These are phyloP conservation scores for Parnassius apollo DNA, from an alignment of 2,888 invertebrate genomes.

Conservation along the genomic window DNA sequence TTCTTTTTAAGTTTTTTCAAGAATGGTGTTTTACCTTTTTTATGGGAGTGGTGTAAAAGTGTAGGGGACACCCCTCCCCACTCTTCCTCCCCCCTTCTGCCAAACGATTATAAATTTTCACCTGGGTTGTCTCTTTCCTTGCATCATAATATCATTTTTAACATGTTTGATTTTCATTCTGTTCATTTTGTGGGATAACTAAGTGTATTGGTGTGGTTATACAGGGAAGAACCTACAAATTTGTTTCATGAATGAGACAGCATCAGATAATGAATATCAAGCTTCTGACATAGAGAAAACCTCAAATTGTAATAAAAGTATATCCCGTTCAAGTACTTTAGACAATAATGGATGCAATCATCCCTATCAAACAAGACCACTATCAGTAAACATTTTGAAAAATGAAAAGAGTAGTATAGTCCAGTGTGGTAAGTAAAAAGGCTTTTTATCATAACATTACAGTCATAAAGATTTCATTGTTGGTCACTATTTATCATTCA, in stretches of 20 bases:
- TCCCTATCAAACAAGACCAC: slow-evolving; percentile 74
- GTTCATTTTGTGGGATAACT: slow-evolving; percentile 33
- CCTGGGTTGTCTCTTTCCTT: background rate
- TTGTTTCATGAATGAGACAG: slow-evolving; percentile 97
- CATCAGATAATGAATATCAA: slow-evolving; percentile 91
- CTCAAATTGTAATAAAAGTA: slow-evolving; percentile 59
- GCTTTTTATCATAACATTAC: background rate
- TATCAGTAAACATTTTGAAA: slow-evolving; percentile 73
- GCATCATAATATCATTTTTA: background rate
- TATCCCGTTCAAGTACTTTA: slow-evolving; percentile 67
- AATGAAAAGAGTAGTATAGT: slow-evolving; percentile 67
- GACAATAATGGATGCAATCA: slow-evolving; percentile 71
- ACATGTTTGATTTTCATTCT: slow-evolving; percentile 1
- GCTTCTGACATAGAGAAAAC: slow-evolving; percentile 86
- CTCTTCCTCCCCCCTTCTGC: too few relatives aligned
- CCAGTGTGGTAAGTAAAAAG: slow-evolving; percentile 64
- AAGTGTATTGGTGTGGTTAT: slow-evolving; percentile 47
- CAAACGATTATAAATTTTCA: too few relatives aligned
- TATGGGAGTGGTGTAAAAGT: too few relatives aligned
- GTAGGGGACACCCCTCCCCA: too few relatives aligned
- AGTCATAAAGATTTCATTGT: too few relatives aligned
- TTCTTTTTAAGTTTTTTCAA: too few relatives aligned
- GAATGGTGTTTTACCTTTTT: too few relatives aligned
- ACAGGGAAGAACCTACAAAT: slow-evolving; percentile 96
- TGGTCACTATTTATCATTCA: too few relatives aligned